A percentile compares a stretch with the other conserved stretches of the same genome.
phyloP scores from a whole-genome alignment of 2,888 invertebrate species.

The Nemotelus pantherinus region DNA sequence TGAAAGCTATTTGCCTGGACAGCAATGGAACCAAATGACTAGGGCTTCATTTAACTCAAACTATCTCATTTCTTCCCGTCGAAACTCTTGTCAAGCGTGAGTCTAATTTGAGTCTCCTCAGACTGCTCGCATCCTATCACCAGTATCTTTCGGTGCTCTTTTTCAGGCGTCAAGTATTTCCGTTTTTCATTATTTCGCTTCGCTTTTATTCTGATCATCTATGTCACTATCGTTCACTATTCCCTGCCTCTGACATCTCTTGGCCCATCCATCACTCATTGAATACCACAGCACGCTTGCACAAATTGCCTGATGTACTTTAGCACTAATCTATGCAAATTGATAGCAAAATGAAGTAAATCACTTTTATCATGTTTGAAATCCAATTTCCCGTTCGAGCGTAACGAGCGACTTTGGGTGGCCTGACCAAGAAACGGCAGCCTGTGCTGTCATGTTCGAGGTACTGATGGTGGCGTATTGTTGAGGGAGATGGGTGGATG shows the following conservation, averaged over 20 bases:
- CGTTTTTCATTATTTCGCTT: background rate
- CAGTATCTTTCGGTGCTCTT: background rate
- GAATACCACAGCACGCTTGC: conserved; percentile 41
- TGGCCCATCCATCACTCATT: conserved; percentile 12
- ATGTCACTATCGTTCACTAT: background rate
- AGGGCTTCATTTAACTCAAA: no score
- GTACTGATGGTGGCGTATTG: background rate
- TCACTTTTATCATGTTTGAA: conserved; percentile 43
- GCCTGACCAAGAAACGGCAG: background rate
- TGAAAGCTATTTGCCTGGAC: background rate
- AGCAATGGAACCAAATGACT: background rate
- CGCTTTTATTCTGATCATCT: background rate
- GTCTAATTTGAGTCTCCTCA: background rate
- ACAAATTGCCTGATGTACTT: conserved; percentile 44
- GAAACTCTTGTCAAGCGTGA: background rate
- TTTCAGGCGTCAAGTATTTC: background rate
- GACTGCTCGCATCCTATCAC: background rate
- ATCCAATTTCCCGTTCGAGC: conserved; percentile 38
- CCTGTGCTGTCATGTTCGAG: background rate
- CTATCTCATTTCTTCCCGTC: background rate
- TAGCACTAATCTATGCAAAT: conserved; percentile 45
- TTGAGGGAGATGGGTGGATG: background rate
- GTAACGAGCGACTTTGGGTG: background rate
- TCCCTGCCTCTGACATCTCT: background rate
- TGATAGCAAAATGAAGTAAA: conserved; percentile 43